Conservation (phyloP, 2,888 invertebrate species). For the Boloria selene region DNA sequence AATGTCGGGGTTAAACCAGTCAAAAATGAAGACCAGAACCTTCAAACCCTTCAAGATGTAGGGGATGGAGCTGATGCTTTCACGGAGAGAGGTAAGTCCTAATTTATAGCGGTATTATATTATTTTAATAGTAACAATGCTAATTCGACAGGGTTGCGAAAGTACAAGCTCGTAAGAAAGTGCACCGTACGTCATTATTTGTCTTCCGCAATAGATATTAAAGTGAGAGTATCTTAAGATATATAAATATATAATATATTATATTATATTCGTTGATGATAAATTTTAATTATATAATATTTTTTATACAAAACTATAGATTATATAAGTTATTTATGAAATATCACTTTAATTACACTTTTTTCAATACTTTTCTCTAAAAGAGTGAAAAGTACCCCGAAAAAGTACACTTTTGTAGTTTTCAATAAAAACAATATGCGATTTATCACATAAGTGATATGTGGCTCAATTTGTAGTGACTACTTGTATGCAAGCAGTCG, state of each 20-base stretch:
- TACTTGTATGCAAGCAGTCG: no score
- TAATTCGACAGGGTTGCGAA: conserved; percentile 24
- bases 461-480: no score
- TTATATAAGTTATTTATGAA: no score
- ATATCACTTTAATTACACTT: no score
- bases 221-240: conserved; percentile 19
- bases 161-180: conserved; percentile 22
- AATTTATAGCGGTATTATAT: no score
- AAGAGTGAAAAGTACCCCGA: no score
- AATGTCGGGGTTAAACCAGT: conserved; percentile 83
- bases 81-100: conserved; percentile 86
- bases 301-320: no score
- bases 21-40: conserved; percentile 78
- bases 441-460: no score
- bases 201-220: conserved; percentile 30
- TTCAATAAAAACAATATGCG: no score
- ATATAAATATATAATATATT: background rate
- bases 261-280: background rate
- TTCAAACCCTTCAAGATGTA: conserved; percentile 86
- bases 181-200: conserved; percentile 23
- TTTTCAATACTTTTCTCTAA: no score
- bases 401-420: no score
- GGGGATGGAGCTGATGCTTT: conserved; percentile 78
- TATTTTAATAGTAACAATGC: conserved; percentile 16
- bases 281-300: no score